Evolutionary conservation across 2,888 invertebrate genomes (phyloP).

Genomic region (Andrena chrysosceles): DNA sequence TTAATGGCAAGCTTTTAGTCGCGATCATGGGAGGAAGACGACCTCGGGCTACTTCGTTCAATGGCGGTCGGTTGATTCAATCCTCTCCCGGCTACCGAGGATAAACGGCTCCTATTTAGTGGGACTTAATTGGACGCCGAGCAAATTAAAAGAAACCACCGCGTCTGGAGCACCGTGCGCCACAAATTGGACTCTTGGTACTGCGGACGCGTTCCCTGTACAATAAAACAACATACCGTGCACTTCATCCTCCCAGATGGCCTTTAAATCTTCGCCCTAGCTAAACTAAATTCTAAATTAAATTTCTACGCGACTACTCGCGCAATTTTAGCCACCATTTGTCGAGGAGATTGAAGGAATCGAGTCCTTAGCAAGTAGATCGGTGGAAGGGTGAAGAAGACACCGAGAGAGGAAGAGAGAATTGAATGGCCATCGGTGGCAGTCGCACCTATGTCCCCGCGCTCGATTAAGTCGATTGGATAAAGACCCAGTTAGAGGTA

Average conservation of each 20-base stretch:
- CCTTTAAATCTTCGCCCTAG: too few species aligned
- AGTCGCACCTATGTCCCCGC: constrained; percentile 53
- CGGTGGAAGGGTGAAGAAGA: not conserved
- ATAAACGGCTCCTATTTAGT: constrained; percentile 51
- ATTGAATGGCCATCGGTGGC: constrained; percentile 38
- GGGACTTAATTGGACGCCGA: constrained; percentile 44
- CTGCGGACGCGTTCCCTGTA: not conserved
- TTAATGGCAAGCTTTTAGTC: constrained; percentile 35
- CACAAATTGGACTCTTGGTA: constrained; percentile 14
- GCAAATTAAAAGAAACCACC: constrained; percentile 54
- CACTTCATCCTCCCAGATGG: too few species aligned
- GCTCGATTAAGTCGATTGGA: constrained; percentile 65
- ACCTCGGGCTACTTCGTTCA: constrained; percentile 49
- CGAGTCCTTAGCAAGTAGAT: constrained; percentile 7
- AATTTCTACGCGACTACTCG: too few species aligned
- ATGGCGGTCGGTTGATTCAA: constrained; percentile 47
- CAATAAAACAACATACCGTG: too few species aligned
- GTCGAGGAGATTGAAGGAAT: not conserved
- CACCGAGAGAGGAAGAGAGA: not conserved
- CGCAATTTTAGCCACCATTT: too few species aligned
- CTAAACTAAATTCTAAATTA: too few species aligned
- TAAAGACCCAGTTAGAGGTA: constrained; percentile 51
- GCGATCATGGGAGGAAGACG: constrained; percentile 35
- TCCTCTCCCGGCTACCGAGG: constrained; percentile 31
- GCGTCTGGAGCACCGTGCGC: constrained; percentile 29